phyloP scores from a whole-genome alignment of 1,140 invertebrate species.

The Neelides sp. region DNA sequence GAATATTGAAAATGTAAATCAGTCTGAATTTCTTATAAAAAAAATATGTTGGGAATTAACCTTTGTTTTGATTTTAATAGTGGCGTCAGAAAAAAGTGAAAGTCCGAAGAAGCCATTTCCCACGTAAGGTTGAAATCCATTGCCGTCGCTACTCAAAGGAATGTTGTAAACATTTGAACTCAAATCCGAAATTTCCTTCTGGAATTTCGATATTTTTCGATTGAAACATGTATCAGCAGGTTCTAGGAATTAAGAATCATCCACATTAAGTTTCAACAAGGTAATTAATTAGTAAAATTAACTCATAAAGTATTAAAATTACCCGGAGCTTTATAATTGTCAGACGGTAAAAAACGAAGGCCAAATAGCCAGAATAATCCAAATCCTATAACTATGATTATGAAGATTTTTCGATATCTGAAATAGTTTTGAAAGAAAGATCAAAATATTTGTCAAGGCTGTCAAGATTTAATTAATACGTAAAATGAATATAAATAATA shows the following conservation, averaged over 20 bases:
- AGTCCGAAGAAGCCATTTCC: slow-evolving; percentile 65
- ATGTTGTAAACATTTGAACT: slow-evolving; percentile 54
- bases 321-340: slow-evolving; percentile 38
- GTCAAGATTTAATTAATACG: neutral
- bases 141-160: slow-evolving; percentile 42
- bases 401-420: slow-evolving; percentile 51
- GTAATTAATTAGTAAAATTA: slow-evolving; percentile 11
- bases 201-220: slow-evolving; percentile 47
- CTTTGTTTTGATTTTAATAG: slow-evolving; percentile 48
- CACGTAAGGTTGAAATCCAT: slow-evolving; percentile 56
- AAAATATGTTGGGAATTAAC: slow-evolving; percentile 5
- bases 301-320: slow-evolving; percentile 23
- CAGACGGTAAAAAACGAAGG: slow-evolving; percentile 46
- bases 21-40: neutral
- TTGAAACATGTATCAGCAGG: slow-evolving; percentile 49
- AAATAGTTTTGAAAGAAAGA: too few species aligned
- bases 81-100: slow-evolving; percentile 47
- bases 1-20: neutral
- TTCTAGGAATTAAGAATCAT: slow-evolving; percentile 35
- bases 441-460: too few species aligned
- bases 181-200: slow-evolving; percentile 45
- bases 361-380: slow-evolving; percentile 51
- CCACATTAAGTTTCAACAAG: slow-evolving; percentile 11
- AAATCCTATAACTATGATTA: slow-evolving; percentile 46
- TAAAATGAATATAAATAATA: neutral